Conservation (phyloP, 2,113 vertebrate genomes). For the Colaptes auratus region DNA sequence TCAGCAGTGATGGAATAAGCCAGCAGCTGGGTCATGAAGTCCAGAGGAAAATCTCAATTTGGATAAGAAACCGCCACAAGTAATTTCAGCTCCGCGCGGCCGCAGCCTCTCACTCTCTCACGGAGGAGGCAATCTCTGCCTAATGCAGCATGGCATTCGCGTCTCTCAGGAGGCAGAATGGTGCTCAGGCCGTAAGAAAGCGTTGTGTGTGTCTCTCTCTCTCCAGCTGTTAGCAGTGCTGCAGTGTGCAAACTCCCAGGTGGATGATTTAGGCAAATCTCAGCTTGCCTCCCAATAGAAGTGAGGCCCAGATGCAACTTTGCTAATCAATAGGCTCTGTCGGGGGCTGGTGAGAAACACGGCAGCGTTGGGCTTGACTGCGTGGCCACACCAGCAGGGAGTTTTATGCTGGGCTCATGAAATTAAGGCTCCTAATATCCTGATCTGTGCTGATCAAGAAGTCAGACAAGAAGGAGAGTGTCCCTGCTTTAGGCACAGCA, state of each 20-base stretch:
- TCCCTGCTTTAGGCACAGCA: neutral
- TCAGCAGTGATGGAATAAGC: conserved; percentile 34
- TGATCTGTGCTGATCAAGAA: neutral
- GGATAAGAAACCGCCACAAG: conserved; percentile 46
- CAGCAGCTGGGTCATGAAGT: conserved; percentile 2
- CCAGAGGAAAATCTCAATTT: conserved; percentile 46
- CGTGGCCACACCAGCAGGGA: neutral
- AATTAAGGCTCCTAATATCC: neutral
- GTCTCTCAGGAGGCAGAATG: neutral
- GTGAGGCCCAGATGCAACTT: neutral
- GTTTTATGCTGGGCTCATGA: neutral
- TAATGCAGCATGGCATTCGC: conserved; percentile 15
- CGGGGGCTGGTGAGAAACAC: neutral
- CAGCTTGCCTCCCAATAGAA: neutral
- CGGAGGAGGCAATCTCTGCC: neutral
- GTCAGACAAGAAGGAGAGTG: neutral
- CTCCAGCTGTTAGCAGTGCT: conserved; percentile 7
- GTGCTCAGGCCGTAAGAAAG: neutral
- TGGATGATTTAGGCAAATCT: neutral
- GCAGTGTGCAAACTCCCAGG: neutral
- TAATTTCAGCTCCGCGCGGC: conserved; percentile 13
- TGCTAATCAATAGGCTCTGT: neutral
- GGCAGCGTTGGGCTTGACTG: fast-evolving
- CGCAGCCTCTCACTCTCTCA: neutral
- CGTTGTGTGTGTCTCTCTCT: neutral